Evolutionary conservation across 2,113 vertebrate genomes (phyloP).

Genomic region (Chunga burmeisteri): DNA sequence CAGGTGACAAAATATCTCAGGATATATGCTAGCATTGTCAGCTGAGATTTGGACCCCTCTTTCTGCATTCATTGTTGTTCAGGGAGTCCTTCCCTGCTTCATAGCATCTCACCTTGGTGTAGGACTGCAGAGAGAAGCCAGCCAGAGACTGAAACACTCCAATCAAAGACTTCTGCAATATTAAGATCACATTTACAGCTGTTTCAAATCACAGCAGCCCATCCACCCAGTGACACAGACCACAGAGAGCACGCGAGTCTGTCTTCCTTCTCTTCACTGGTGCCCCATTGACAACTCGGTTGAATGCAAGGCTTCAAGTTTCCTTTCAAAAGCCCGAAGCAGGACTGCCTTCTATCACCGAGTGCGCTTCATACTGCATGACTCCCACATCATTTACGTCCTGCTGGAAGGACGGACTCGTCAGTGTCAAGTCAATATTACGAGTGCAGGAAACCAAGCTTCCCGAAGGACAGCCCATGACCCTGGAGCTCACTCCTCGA

Average conservation of each 20-base stretch:
- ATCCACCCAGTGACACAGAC: background rate
- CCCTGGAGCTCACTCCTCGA: background rate
- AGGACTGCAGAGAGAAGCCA: background rate
- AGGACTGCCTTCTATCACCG: background rate
- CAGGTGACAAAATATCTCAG: background rate
- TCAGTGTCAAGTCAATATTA: conserved; percentile 15
- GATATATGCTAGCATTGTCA: background rate
- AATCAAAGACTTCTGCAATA: background rate
- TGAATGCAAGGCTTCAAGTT: background rate
- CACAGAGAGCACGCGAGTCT: background rate
- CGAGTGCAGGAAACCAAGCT: background rate
- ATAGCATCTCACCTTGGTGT: background rate
- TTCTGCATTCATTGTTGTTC: background rate
- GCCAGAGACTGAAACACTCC: background rate
- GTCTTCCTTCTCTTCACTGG: conserved; percentile 7
- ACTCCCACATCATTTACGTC: background rate
- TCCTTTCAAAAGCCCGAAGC: background rate
- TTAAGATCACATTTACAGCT: background rate
- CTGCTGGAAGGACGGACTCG: background rate
- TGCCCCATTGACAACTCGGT: background rate
- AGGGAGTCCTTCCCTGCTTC: background rate
- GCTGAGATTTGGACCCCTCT: background rate
- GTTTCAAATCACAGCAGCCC: conserved; percentile 22
- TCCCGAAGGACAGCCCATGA: background rate
- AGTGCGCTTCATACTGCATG: background rate